Base-by-base conservation (phyloP, 1,140 invertebrate species). In the Trichoplusia ni region DNA sequence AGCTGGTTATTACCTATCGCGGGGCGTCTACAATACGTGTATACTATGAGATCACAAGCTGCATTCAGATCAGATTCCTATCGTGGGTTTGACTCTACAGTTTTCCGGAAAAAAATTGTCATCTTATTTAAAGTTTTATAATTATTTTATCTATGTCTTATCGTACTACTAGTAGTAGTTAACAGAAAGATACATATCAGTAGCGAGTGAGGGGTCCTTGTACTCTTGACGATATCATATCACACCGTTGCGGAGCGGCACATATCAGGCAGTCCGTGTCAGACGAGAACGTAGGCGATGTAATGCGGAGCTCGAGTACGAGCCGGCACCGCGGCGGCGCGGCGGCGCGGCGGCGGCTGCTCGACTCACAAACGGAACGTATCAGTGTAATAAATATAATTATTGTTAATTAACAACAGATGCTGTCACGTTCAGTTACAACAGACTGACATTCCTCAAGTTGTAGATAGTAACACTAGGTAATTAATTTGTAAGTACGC, bases 401-500 rank as follows among this genome's bases (percentile, higher is more conserved):
- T n/a, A 42, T 29, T 11, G 14, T 9, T 47, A 13, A 47, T 3
- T 11, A 27, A 21, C 11, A 4, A 7, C 21, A 1, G n/a, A 46
- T 18, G 25, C 33, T 54, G 25, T 44, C 37, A 16, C 27, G 23
- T 40, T 56, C 35, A 18, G 38, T 68, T 63, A 56, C 38, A 54
- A 69, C 68, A 64, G 67, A 73, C 67, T 73, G 71, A 69, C 37
- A 65, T 53, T 25, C 42, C 56, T 65, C 21, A 56, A 69, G 60
- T 64, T 69, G 66, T 73, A 69, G 60, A 73, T 73, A 63, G 40
- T 42, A 62, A 40, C 66, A 70, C 67, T 75, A 75, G 69, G 54
- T 76, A 79, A 73, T 73, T 46, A 79, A 73, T 74, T 73, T 81
- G 62, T 85, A 88, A 84, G 82, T 75, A 69, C 59, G 23, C 23